phyloP scores from a whole-genome alignment of 2,888 invertebrate genomes.

The Macropis europaea region DNA sequence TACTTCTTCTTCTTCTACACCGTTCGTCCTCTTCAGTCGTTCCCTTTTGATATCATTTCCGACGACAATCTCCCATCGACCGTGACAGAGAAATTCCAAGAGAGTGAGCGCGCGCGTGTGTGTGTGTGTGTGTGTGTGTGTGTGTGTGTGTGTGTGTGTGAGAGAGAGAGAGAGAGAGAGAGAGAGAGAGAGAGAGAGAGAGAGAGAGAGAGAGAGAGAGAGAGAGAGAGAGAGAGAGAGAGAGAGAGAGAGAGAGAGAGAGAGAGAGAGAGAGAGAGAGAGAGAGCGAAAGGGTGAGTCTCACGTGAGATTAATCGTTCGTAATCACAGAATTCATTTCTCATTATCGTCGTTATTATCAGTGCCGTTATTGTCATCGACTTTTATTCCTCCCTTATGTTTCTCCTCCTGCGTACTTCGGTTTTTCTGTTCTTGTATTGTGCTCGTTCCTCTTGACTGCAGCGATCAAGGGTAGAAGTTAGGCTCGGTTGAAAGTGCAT shows the following conservation, averaged over 20 bases:
- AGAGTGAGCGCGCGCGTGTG: too few relatives aligned
- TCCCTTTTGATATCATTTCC: conserved; percentile 32
- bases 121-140: too few relatives aligned
- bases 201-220: too few relatives aligned
- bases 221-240: too few relatives aligned
- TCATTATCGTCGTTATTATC: conserved; percentile 46
- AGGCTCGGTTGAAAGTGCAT: conserved; percentile 45
- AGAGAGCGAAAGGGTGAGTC: conserved; percentile 4
- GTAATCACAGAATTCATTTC: conserved; percentile 60
- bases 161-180: too few relatives aligned
- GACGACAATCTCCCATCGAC: conserved; percentile 31
- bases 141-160: too few relatives aligned
- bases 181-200: too few relatives aligned
- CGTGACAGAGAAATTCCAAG: conserved; percentile 20
- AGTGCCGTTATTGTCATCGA: conserved; percentile 23
- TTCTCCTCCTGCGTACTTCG: conserved; percentile 18
- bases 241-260: neutral
- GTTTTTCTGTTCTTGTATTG: conserved; percentile 25
- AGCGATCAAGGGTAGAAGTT: conserved; percentile 55
- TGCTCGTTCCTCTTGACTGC: conserved; percentile 47
- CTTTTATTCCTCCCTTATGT: conserved; percentile 1
- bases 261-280: neutral
- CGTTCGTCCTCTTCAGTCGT: conserved; percentile 14
- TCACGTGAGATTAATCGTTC: conserved; percentile 62
- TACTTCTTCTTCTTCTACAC: neutral